These are phyloP conservation scores for Anoplolepis gracilipes DNA, from an alignment of 1,140 invertebrate species.

Conservation along the genomic window DNA sequence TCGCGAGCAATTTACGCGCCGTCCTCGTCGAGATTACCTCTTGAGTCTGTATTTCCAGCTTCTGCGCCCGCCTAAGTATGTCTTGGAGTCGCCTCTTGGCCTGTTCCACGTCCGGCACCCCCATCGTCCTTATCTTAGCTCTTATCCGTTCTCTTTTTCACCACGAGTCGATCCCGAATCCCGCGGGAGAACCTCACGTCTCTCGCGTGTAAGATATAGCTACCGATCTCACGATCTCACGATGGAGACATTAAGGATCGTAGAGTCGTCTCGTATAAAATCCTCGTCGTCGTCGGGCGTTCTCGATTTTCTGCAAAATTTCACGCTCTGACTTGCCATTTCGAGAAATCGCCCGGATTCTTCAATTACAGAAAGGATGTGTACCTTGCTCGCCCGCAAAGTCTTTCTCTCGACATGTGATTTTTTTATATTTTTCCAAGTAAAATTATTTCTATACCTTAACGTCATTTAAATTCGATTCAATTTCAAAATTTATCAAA, in stretches of 20 bases:
- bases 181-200: constrained; percentile 24
- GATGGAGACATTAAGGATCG: constrained; percentile 64
- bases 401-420: not conserved
- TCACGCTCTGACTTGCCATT: constrained; percentile 10
- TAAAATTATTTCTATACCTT: not conserved
- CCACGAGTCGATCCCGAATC: not conserved
- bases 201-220: not conserved
- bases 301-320: constrained; percentile 68
- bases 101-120: constrained; percentile 76
- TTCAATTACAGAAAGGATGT: not conserved
- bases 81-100: constrained; percentile 78
- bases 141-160: constrained; percentile 7
- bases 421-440: not conserved
- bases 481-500: not conserved
- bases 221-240: not conserved
- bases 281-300: constrained; percentile 21
- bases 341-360: not conserved
- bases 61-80: constrained; percentile 78
- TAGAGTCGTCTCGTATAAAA: constrained; percentile 36
- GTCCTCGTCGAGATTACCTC: constrained; percentile 78
- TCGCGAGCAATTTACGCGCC: constrained; percentile 78
- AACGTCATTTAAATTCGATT: not conserved
- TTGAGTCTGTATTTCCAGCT: constrained; percentile 77
- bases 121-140: constrained; percentile 70
- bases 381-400: constrained; percentile 1